These are phyloP conservation scores for Athene noctua DNA, from an alignment of 2,113 vertebrate genomes.

Conservation along the genomic window DNA sequence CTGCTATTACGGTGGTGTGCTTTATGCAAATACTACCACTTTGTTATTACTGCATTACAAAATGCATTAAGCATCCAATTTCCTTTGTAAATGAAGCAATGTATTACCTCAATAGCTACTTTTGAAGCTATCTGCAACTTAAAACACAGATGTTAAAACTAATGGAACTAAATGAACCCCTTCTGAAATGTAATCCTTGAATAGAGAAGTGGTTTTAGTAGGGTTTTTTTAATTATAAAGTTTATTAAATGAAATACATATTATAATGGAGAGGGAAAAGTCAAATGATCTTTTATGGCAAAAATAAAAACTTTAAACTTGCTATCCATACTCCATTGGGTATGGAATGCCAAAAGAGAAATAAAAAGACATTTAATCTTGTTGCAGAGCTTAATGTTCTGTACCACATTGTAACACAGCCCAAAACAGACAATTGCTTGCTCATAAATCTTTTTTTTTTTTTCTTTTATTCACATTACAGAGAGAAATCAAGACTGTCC, in stretches of 20 bases:
- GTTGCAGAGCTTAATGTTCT: constrained; percentile 21
- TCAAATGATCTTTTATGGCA: neutral
- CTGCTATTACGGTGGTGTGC: neutral
- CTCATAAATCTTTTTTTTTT: neutral
- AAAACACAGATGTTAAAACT: constrained; percentile 37
- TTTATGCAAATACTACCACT: neutral
- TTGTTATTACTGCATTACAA: neutral
- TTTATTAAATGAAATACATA: constrained; percentile 25
- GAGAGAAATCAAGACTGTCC: neutral
- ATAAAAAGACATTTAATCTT: neutral
- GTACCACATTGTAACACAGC: neutral
- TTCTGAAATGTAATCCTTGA: constrained; percentile 14
- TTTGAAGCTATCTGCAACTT: constrained; percentile 13
- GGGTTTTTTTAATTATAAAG: neutral
- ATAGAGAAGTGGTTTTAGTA: neutral
- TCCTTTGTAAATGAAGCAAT: constrained; percentile 28
- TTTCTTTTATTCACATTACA: neutral
- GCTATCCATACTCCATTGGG: neutral
- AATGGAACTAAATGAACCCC: constrained; percentile 10
- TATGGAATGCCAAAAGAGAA: neutral
- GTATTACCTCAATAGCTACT: neutral
- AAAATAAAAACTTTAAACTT: constrained; percentile 10
- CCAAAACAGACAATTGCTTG: neutral
- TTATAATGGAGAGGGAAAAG: neutral
- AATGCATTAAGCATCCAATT: constrained; percentile 5